Conservation (phyloP, 1,140 invertebrate species). For the Papilio machaon region DNA sequence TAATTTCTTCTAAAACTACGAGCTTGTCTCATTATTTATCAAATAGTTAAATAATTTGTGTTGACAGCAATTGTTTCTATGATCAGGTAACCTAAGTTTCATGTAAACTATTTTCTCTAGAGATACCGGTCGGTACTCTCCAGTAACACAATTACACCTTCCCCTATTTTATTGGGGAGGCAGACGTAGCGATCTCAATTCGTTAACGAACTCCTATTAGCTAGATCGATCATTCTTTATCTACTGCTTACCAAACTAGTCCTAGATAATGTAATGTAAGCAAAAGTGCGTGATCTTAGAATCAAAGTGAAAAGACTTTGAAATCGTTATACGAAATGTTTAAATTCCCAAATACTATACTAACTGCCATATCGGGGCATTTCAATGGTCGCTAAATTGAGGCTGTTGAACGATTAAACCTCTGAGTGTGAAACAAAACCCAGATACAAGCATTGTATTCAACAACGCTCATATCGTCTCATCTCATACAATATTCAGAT, state of each 20-base stretch:
- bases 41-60: not conserved
- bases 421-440: too few relatives aligned
- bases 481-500: not conserved
- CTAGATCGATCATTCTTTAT: not conserved
- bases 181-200: not conserved
- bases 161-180: not conserved
- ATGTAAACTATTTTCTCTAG: not conserved
- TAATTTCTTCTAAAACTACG: not conserved
- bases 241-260: too few relatives aligned
- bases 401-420: too few relatives aligned
- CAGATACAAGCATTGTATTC: not conserved
- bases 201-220: not conserved
- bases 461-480: not conserved
- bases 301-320: too few relatives aligned
- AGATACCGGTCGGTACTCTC: not conserved
- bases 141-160: not conserved
- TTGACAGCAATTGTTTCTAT: not conserved
- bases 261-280: too few relatives aligned
- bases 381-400: too few relatives aligned
- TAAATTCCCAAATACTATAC: too few relatives aligned
- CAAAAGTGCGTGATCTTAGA: too few relatives aligned
- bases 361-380: too few relatives aligned
- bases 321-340: too few relatives aligned
- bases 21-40: not conserved
- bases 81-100: not conserved